A percentile compares a stretch with the other conserved stretches of the same genome.
These are phyloP conservation scores for Cladopsammia gracilis DNA, from an alignment of 64 coral and sea anemone genomes.

Conservation along the genomic window DNA sequence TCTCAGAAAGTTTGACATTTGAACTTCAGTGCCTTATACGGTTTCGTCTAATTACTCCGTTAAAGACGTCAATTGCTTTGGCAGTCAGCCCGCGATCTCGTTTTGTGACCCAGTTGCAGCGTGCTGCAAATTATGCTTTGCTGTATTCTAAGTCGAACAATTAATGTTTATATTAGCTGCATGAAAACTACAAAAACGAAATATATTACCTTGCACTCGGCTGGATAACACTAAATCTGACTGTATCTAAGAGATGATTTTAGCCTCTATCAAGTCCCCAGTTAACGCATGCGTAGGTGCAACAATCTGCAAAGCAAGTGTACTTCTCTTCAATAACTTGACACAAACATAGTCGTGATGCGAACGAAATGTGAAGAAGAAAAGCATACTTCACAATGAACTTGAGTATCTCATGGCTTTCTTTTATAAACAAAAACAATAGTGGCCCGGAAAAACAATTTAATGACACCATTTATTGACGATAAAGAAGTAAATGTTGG, in stretches of 20 bases:
- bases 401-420: background rate
- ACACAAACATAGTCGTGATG: too few species aligned
- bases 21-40: background rate
- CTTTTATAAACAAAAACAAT: background rate
- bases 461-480: too few species aligned
- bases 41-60: background rate
- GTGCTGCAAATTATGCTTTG: too few species aligned
- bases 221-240: background rate
- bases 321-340: background rate
- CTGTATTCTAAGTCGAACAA: too few species aligned
- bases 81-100: background rate
- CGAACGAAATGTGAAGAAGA: too few species aligned
- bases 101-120: too few species aligned
- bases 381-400: background rate
- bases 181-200: background rate
- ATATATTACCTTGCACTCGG: background rate
- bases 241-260: background rate
- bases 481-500: background rate
- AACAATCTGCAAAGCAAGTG: background rate
- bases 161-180: background rate
- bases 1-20: conserved; percentile 14
- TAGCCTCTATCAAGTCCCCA: background rate
- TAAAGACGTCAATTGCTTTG: background rate
- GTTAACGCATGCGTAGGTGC: conserved; percentile 10
- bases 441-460: too few species aligned